Evolutionary conservation across 2,797 vertebrate species (phyloP).

Genomic region (Rhynchotus rufescens): DNA sequence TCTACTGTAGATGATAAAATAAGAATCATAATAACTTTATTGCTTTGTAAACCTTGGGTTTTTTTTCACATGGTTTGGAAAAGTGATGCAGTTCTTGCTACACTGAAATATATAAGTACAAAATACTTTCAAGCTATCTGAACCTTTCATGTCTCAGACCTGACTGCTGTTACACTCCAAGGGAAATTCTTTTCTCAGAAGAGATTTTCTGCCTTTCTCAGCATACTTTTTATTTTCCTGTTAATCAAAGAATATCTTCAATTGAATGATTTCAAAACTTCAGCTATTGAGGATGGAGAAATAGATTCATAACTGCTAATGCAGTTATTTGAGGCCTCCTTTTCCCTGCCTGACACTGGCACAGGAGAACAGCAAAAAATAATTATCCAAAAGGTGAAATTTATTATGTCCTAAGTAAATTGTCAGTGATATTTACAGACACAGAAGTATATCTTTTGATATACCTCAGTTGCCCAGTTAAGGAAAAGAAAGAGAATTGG

Average conservation of each 20-base stretch:
- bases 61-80: background rate
- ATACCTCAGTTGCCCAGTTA: background rate
- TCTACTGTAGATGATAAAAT: background rate
- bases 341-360: background rate
- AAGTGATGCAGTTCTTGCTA: background rate
- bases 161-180: background rate
- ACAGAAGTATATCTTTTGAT: background rate
- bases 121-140: background rate
- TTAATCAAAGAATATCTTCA: background rate
- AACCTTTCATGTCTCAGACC: background rate
- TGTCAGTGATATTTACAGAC: background rate
- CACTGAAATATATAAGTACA: background rate
- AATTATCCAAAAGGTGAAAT: background rate
- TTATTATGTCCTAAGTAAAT: background rate
- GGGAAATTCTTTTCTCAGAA: background rate
- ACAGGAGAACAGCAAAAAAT: background rate
- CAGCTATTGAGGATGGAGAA: background rate
- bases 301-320: background rate
- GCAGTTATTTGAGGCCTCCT: background rate
- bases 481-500: background rate
- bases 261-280: background rate
- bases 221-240: background rate
- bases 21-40: background rate
- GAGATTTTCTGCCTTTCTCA: background rate
- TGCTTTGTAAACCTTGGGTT: background rate